A percentile compares a stretch with the other conserved stretches of the same genome.
Conservation (phyloP, 92 coral and sea anemone genomes). For the Porites evermanni region DNA sequence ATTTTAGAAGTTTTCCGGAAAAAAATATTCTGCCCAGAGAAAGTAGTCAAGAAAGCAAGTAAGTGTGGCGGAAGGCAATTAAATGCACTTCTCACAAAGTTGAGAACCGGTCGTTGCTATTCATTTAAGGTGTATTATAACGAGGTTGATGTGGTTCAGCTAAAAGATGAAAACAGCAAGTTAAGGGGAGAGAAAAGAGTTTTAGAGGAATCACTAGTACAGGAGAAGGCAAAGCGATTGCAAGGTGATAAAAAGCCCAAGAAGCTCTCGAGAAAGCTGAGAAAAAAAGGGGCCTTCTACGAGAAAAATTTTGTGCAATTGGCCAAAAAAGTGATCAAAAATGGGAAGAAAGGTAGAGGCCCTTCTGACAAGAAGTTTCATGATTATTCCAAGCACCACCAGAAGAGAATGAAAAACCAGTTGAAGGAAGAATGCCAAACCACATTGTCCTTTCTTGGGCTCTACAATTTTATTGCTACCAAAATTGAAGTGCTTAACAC, state of each 20-base stretch:
- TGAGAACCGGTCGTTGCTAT: constrained; percentile 19
- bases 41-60: constrained; percentile 25
- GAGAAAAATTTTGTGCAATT: constrained; percentile 18
- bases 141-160: constrained; percentile 23
- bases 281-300: constrained; percentile 33
- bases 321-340: constrained; percentile 31
- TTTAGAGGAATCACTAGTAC: constrained; percentile 26
- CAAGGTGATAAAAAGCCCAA: constrained; percentile 8
- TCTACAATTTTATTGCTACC: constrained; percentile 47
- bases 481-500: constrained; percentile 48
- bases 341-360: constrained; percentile 45
- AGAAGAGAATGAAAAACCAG: constrained; percentile 25
- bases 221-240: constrained; percentile 26
- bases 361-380: constrained; percentile 43
- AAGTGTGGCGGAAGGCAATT: constrained; percentile 33
- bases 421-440: constrained; percentile 54
- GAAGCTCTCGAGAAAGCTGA: constrained; percentile 29
- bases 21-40: constrained; percentile 22
- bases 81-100: not conserved
- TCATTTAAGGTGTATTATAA: constrained; percentile 42
- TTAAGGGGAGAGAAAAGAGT: constrained; percentile 29
- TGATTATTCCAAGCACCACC: constrained; percentile 47
- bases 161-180: constrained; percentile 30
- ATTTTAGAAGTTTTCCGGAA: constrained; percentile 37
- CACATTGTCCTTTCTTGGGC: constrained; percentile 32